Evolutionary conservation across 2,797 vertebrate genomes (phyloP).

Genomic region (Fistularia tabacaria): DNA sequence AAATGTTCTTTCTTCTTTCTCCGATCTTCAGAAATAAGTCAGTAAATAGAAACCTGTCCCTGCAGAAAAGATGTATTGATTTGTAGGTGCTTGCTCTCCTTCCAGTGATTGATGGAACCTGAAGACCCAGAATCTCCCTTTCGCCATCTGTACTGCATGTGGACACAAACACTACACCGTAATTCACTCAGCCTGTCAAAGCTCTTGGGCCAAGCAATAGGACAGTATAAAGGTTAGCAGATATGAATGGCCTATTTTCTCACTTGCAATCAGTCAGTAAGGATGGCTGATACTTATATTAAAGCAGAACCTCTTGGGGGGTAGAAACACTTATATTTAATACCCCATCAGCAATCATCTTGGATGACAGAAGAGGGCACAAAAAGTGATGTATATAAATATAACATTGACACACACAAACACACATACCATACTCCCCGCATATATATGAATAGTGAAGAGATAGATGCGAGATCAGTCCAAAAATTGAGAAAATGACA

Average conservation of each 20-base stretch:
- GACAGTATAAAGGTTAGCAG: slow-evolving; percentile 23
- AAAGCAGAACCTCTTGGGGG: slow-evolving; percentile 23
- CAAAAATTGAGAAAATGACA: slow-evolving; percentile 41
- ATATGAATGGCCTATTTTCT: slow-evolving; percentile 11
- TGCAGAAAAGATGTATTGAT: slow-evolving; percentile 36
- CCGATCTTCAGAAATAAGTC: slow-evolving; percentile 31
- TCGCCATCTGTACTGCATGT: no score
- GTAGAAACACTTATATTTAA: slow-evolving; percentile 23
- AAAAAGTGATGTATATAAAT: neutral
- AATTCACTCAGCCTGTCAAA: slow-evolving; percentile 8
- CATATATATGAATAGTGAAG: neutral
- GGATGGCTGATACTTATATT: slow-evolving; percentile 34
- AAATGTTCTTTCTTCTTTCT: slow-evolving; percentile 14
- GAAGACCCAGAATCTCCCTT: neutral
- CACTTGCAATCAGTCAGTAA: slow-evolving; percentile 19
- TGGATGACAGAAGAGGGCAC: slow-evolving; percentile 12
- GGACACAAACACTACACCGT: neutral
- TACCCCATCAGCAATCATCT: slow-evolving; percentile 19
- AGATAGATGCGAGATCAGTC: slow-evolving; percentile 38
- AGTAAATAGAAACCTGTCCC: slow-evolving; percentile 36
- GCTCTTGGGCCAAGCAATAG: neutral
- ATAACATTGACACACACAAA: no score
- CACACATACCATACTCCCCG: no score
- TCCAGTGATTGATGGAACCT: slow-evolving; percentile 36
- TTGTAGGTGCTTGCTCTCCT: slow-evolving; percentile 24